Conservation (phyloP, 2,888 invertebrate species). For the Dione juno region DNA sequence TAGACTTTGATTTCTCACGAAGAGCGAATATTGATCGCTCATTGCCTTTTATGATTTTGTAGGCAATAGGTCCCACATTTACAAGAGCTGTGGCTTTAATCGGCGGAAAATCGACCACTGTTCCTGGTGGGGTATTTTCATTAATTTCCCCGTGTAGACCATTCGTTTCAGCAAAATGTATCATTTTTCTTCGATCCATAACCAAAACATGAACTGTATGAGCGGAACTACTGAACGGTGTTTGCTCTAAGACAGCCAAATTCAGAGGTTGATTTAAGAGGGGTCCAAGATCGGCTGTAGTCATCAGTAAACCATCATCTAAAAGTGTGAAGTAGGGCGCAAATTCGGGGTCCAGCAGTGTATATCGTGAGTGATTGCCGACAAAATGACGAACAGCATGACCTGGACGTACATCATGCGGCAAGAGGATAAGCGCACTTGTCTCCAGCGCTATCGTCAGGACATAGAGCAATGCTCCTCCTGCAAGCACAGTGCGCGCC, state of each 20-base stretch:
- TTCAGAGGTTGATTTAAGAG: constrained; percentile 92
- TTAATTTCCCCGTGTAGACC: constrained; percentile 87
- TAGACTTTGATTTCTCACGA: constrained; percentile 82
- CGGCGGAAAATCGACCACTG: constrained; percentile 87
- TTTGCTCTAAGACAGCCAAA: constrained; percentile 91
- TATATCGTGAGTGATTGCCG: constrained; percentile 80
- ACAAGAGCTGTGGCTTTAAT: constrained; percentile 88
- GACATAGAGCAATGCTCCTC: constrained; percentile 72
- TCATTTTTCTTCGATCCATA: constrained; percentile 91
- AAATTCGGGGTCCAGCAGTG: constrained; percentile 89
- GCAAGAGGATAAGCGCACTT: constrained; percentile 86
- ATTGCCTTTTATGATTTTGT: constrained; percentile 91
- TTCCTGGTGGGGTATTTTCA: constrained; percentile 90
- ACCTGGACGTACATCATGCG: constrained; percentile 95
- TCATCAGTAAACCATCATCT: constrained; percentile 95
- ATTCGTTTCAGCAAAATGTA: constrained; percentile 88
- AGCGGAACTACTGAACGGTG: constrained; percentile 90
- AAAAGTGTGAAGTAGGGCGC: constrained; percentile 94
- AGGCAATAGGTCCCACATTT: constrained; percentile 88
- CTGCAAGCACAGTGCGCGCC: constrained; percentile 71
- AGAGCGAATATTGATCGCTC: constrained; percentile 89
- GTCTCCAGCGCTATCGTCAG: constrained; percentile 63
- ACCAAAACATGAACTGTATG: constrained; percentile 92
- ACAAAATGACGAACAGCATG: constrained; percentile 92
- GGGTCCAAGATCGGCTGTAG: constrained; percentile 92